Evolutionary conservation across 2,888 invertebrate genomes (phyloP).

Genomic region (Mycogona germanica): DNA sequence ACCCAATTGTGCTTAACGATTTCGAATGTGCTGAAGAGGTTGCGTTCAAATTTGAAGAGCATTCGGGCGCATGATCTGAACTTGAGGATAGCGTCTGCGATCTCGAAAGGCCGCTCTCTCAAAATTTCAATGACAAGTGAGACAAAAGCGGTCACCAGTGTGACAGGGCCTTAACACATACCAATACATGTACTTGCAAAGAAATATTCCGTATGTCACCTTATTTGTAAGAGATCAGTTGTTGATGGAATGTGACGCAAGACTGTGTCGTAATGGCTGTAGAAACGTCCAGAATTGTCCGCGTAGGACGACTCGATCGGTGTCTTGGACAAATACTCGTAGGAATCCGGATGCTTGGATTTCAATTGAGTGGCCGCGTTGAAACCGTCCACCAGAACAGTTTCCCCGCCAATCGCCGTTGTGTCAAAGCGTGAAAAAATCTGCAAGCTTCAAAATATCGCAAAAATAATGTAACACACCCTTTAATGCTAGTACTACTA

Average conservation of each 20-base stretch:
- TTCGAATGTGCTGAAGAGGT: too few relatives aligned
- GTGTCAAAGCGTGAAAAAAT: slow-evolving; percentile 9
- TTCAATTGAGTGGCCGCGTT: slow-evolving; percentile 47
- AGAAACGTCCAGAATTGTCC: slow-evolving; percentile 45
- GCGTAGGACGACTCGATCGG: slow-evolving; percentile 50
- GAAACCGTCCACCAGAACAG: slow-evolving; percentile 60
- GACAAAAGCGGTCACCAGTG: too few relatives aligned
- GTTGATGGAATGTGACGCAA: slow-evolving; percentile 44
- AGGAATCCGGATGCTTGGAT: slow-evolving; percentile 43
- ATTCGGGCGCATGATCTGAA: too few relatives aligned
- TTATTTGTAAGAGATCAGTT: slow-evolving; percentile 46
- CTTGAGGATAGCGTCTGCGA: too few relatives aligned
- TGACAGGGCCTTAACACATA: too few relatives aligned
- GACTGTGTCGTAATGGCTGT: slow-evolving; percentile 45
- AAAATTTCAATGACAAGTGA: too few relatives aligned
- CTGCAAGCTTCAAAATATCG: background rate
- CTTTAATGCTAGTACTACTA: background rate
- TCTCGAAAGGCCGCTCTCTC: too few relatives aligned
- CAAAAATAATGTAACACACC: background rate
- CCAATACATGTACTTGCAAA: too few relatives aligned
- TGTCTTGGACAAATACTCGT: slow-evolving; percentile 44
- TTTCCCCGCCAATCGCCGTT: slow-evolving; percentile 49
- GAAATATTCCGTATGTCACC: too few relatives aligned
- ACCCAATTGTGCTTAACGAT: too few relatives aligned
- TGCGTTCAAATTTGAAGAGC: too few relatives aligned